phyloP scores from a whole-genome alignment of 2,797 vertebrate species.

The Enteromius thamalakanensis region DNA sequence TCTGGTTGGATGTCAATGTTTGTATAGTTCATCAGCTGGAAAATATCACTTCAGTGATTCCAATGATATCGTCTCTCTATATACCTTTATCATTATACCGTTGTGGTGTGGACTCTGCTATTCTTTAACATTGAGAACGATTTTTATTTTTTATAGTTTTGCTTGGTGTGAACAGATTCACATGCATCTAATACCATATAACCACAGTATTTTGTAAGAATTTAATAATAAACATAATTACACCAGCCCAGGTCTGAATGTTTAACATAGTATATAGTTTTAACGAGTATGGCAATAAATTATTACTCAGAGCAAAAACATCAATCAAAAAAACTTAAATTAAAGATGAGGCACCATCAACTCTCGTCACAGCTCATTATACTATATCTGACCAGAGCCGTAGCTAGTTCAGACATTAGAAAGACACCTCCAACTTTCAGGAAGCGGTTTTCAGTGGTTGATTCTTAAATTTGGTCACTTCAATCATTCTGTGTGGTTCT shows the following conservation, averaged over 20 bases:
- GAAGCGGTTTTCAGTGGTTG: conserved; percentile 1
- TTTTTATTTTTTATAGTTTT: no score
- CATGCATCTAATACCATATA: not conserved
- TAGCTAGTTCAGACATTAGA: conserved; percentile 9
- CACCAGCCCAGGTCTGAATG: not conserved
- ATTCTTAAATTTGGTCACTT: not conserved
- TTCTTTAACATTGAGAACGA: no score
- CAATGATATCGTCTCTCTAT: no score
- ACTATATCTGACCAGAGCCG: conserved; percentile 13
- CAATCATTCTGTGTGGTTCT: not conserved
- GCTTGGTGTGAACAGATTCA: not conserved
- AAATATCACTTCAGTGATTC: no score
- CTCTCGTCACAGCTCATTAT: conserved; percentile 44
- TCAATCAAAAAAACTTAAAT: conserved; percentile 66
- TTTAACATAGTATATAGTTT: not conserved
- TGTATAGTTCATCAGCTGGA: no score
- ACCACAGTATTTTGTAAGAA: not conserved
- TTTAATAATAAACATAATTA: not conserved
- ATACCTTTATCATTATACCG: no score
- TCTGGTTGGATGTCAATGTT: no score
- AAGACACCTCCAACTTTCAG: conserved; percentile 16
- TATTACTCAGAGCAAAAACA: conserved; percentile 67
- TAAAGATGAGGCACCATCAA: conserved; percentile 49
- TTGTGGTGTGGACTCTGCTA: no score
- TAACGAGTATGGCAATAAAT: conserved; percentile 66